A percentile compares a stretch with the other conserved stretches of the same genome.
phyloP scores from a whole-genome alignment of 2,797 vertebrate species.

The Bryconaethiops microstoma region DNA sequence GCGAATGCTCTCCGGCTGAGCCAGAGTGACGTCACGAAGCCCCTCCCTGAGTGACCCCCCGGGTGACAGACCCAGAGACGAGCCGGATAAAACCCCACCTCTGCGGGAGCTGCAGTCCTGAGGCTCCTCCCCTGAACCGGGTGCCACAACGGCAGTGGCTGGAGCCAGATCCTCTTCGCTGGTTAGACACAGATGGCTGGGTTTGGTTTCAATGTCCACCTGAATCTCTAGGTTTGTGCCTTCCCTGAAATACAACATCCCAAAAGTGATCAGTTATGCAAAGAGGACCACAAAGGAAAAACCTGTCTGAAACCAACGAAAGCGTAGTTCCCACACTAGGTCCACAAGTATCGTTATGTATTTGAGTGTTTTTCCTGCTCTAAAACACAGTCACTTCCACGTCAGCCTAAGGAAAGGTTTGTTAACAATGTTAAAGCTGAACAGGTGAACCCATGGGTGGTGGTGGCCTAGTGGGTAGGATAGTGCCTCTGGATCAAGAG shows the following conservation, averaged over 20 bases:
- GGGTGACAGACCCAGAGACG: constrained; percentile 69
- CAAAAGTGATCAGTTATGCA: background rate
- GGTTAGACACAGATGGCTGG: constrained; percentile 93
- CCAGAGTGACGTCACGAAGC: constrained; percentile 88
- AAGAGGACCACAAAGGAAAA: background rate
- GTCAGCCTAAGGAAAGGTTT: background rate
- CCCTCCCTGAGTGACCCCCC: constrained; percentile 84
- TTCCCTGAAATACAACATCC: constrained; percentile 80
- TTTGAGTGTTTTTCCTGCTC: background rate
- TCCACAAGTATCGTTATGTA: too few relatives aligned
- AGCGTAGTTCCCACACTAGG: too few relatives aligned
- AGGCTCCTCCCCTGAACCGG: constrained; percentile 84
- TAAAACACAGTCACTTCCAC: background rate
- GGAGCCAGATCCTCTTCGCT: constrained; percentile 87
- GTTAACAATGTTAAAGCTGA: background rate
- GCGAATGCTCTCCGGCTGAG: constrained; percentile 97
- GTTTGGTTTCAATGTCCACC: constrained; percentile 98
- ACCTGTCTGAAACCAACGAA: too few relatives aligned
- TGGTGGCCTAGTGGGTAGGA: too few relatives aligned
- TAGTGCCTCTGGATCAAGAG: too few relatives aligned
- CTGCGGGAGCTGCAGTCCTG: constrained; percentile 79
- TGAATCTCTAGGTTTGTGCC: constrained; percentile 98
- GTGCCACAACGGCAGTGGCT: constrained; percentile 68
- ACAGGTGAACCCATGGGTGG: background rate
- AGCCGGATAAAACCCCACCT: constrained; percentile 77